A percentile compares a stretch with the other conserved stretches of the same genome.
phyloP scores from a whole-genome alignment of 2,797 vertebrate species.

The Gastrophryne carolinensis region DNA sequence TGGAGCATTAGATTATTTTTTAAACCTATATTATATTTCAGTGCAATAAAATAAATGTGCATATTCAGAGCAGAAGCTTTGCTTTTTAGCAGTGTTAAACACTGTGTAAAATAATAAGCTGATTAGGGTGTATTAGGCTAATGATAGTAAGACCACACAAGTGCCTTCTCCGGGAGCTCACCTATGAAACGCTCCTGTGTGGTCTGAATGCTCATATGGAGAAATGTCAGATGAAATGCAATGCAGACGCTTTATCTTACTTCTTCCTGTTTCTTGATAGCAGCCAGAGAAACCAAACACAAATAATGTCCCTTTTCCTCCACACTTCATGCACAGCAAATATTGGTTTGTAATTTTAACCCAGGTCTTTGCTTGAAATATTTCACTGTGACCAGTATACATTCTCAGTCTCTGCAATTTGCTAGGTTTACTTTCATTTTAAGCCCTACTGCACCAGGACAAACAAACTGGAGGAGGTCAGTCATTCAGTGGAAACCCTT shows the following conservation, averaged over 20 bases:
- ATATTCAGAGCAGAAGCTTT: neutral
- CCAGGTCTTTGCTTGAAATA: conserved; percentile 15
- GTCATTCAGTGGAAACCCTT: conserved; percentile 17
- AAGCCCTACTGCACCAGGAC: conserved; percentile 37
- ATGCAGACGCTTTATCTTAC: conserved; percentile 60
- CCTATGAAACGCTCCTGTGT: conserved; percentile 59
- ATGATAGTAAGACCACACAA: conserved; percentile 60
- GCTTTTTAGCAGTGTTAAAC: conserved; percentile 23
- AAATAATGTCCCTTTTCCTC: conserved; percentile 39
- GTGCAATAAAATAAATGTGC: neutral
- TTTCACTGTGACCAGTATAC: conserved; percentile 33
- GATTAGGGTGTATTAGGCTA: conserved; percentile 26
- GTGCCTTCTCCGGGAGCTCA: conserved; percentile 56
- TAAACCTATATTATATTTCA: neutral
- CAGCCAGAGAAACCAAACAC: conserved; percentile 50
- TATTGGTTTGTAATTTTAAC: conserved; percentile 43
- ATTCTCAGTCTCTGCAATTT: conserved; percentile 28
- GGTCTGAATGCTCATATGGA: conserved; percentile 61
- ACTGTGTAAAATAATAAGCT: conserved; percentile 30
- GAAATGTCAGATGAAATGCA: conserved; percentile 61
- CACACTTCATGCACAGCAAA: conserved; percentile 45
- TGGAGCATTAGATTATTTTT: neutral
- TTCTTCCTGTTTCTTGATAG: conserved; percentile 51
- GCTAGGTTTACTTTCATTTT: conserved; percentile 42
- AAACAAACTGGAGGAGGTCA: conserved; percentile 35